Evolutionary conservation across 2,888 invertebrate genomes (phyloP).

Genomic region (Anoplius nigerrimus): DNA sequence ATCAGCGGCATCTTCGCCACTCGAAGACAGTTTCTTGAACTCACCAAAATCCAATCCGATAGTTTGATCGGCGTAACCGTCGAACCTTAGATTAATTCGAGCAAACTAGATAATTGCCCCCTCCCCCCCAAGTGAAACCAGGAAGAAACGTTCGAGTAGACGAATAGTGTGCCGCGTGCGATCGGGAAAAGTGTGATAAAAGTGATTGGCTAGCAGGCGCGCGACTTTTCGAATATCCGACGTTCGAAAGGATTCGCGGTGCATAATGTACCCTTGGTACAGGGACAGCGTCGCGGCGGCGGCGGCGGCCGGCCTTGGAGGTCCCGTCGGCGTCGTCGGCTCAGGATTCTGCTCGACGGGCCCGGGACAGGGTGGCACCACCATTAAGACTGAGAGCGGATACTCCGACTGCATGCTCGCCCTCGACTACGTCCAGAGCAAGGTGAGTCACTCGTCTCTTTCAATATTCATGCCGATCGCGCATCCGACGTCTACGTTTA

Average conservation of each 20-base stretch:
- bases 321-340: constrained; percentile 73
- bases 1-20: too few relatives aligned
- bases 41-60: too few relatives aligned
- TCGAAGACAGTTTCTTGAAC: too few relatives aligned
- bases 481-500: neutral
- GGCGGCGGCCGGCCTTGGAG: constrained; percentile 77
- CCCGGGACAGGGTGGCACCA: constrained; percentile 75
- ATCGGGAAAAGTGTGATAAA: too few relatives aligned
- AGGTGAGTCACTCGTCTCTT: constrained; percentile 75
- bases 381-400: constrained; percentile 81
- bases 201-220: too few relatives aligned
- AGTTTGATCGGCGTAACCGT: too few relatives aligned
- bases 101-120: too few relatives aligned
- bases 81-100: too few relatives aligned
- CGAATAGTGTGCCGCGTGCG: too few relatives aligned
- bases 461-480: neutral
- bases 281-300: constrained; percentile 77
- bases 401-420: constrained; percentile 85
- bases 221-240: too few relatives aligned
- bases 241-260: constrained; percentile 33
- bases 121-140: too few relatives aligned
- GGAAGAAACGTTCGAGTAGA: too few relatives aligned
- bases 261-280: constrained; percentile 81
- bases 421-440: constrained; percentile 82
- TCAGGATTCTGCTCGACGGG: constrained; percentile 76